Evolutionary conservation across 2,797 vertebrate genomes (phyloP).

Genomic region (Eurystomus glaucurus): DNA sequence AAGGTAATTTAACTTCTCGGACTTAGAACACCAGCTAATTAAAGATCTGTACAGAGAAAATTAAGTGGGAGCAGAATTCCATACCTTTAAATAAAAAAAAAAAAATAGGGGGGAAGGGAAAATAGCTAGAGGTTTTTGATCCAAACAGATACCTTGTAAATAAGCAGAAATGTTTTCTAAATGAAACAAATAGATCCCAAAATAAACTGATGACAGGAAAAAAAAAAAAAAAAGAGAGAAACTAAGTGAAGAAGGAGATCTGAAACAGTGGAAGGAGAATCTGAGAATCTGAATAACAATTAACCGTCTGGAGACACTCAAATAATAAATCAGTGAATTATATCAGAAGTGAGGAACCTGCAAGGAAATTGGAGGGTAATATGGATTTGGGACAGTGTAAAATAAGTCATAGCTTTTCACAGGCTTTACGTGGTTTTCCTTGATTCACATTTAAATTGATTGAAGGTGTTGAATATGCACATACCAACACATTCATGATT

Average conservation of each 20-base stretch:
- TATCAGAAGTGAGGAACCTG: neutral
- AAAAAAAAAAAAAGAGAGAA: neutral
- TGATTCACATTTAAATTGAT: neutral
- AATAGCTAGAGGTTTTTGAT: neutral
- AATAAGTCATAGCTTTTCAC: neutral
- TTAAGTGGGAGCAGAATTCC: neutral
- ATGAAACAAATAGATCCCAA: neutral
- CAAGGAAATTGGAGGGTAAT: neutral
- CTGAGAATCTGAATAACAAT: neutral
- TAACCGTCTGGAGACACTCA: neutral
- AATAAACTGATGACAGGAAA: rapidly evolving
- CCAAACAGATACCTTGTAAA: neutral
- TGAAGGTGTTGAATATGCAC: neutral
- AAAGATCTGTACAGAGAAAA: neutral
- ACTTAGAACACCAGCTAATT: neutral
- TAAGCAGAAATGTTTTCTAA: neutral
- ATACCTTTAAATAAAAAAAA: neutral
- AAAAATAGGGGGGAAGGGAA: neutral
- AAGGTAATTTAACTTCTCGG: neutral
- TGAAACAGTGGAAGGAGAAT: neutral
- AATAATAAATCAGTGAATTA: neutral
- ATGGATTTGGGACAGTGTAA: neutral
- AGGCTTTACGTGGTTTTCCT: neutral
- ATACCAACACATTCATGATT: neutral
- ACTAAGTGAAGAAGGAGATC: neutral